These are phyloP conservation scores for Microctonus aethiopoides DNA, from an alignment of 2,888 invertebrate genomes.

Conservation along the genomic window DNA sequence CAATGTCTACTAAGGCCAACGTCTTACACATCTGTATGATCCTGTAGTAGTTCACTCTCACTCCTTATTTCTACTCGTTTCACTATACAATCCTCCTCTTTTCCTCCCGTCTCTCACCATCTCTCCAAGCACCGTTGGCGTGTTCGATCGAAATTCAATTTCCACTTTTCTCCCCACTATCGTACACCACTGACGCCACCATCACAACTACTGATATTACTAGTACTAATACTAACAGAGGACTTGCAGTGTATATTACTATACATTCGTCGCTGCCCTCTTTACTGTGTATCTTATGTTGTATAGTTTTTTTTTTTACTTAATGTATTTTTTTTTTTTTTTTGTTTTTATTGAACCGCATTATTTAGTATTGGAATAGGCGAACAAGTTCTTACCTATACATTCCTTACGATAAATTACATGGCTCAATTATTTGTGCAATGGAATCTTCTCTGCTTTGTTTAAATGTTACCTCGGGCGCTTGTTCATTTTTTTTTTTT, in stretches of 20 bases:
- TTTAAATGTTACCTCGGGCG: slow-evolving; percentile 14
- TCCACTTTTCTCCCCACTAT: slow-evolving; percentile 61
- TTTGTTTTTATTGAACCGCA: background rate
- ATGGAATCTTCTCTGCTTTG: slow-evolving; percentile 53
- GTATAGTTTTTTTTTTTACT: background rate
- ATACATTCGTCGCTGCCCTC: slow-evolving; percentile 11
- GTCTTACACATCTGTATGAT: slow-evolving; percentile 9
- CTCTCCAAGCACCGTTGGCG: slow-evolving; percentile 39
- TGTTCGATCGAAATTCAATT: slow-evolving; percentile 67
- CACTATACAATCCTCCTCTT: slow-evolving; percentile 40
- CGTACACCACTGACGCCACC: slow-evolving; percentile 41
- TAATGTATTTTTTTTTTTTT: background rate
- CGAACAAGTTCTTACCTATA: slow-evolving; percentile 55
- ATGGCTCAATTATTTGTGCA: slow-evolving; percentile 65
- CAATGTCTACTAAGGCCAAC: slow-evolving; percentile 20
- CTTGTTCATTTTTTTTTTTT: background rate
- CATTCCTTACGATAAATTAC: slow-evolving; percentile 64
- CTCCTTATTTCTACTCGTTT: slow-evolving; percentile 32
- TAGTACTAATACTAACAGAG: no score
- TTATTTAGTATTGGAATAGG: slow-evolving; percentile 43
- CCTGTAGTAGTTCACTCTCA: slow-evolving; percentile 26
- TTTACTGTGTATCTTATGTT: background rate
- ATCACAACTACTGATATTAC: slow-evolving; percentile 34
- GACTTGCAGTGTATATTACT: no score
- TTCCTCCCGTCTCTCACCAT: no score